These are phyloP conservation scores for Datnioides undecimradiatus DNA, from an alignment of 2,113 vertebrate genomes.

Conservation along the genomic window DNA sequence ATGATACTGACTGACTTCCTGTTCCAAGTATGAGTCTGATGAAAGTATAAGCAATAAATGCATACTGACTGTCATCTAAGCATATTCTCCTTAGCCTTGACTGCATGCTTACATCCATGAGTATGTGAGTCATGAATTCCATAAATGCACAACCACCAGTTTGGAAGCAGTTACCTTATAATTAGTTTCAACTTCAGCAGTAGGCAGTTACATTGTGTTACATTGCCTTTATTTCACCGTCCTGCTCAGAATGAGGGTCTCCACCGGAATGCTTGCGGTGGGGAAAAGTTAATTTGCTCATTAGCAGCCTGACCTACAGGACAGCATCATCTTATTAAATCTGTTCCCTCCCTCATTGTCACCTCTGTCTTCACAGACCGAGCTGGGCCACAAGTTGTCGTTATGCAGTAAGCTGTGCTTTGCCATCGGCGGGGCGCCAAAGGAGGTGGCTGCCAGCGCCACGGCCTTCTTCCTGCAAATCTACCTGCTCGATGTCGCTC, in stretches of 20 bases:
- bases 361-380: conserved; percentile 70
- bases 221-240: neutral
- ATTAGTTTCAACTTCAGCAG: neutral
- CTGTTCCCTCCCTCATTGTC: neutral
- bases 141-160: neutral
- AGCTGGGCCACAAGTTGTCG: conserved; percentile 83
- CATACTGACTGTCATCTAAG: conserved; percentile 1
- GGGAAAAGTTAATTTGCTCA: conserved; percentile 31
- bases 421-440: conserved; percentile 94
- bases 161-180: neutral
- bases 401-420: conserved; percentile 92
- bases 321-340: neutral
- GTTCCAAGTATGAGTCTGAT: neutral
- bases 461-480: conserved; percentile 96
- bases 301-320: conserved; percentile 12
- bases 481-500: conserved; percentile 95
- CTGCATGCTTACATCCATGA: neutral
- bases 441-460: conserved; percentile 93
- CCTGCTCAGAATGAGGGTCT: neutral
- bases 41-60: neutral
- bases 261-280: neutral
- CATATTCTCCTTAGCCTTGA: neutral
- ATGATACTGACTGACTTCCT: neutral
- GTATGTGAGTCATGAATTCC: neutral
- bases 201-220: neutral